Evolutionary conservation across 92 coral and sea anemone species (phyloP), one percentile per base, ranked within the genome.

Genomic region (Montipora capitata): DNA sequence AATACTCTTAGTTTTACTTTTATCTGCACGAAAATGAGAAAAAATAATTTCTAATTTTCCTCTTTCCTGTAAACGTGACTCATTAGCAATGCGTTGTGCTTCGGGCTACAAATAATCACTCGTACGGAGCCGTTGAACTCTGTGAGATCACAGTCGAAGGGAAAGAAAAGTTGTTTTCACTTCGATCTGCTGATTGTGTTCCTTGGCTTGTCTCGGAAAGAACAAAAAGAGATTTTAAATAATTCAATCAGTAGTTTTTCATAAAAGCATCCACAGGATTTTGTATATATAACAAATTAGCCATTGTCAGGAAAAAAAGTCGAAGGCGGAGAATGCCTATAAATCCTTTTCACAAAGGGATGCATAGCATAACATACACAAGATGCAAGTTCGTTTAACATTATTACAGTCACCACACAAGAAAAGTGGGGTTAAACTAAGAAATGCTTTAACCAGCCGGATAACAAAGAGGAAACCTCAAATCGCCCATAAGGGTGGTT

Each of bases 241-340:
- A 91, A 91, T 87, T 91, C 82, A 89, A 82, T 81, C 85, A 45
- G 85, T 89, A 87, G 81, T 59, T 82, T 82, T 57, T 83, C 10
- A 91, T 91, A 87, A 91, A 91, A 85, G 77, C 89, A 45, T 72
- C 92, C 92, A 86, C 88, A 15, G 81, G 88, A 89, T 87, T 91
- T 76, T 85, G 98, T 95, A 86, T 90, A 80, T 89, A 83, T 86
- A 91, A 95, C 96, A 95, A 95, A 91, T 94, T 87, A 88, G 76
- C 98, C 84, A 93, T 95, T 95, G 98, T 95, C 74, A 73, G 64
- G 71, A 27, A 85, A 85, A 27, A 83, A 91, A 91, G 96, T 94
- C 92, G 95, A 93, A 95, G 98, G 98, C 98, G 98, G 98, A 89
- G 95, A 95, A 89, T 71, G 70, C 74, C 87, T 79, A 78, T 85